Conservation (phyloP, 2,888 invertebrate genomes). For the Pteria penguin region DNA sequence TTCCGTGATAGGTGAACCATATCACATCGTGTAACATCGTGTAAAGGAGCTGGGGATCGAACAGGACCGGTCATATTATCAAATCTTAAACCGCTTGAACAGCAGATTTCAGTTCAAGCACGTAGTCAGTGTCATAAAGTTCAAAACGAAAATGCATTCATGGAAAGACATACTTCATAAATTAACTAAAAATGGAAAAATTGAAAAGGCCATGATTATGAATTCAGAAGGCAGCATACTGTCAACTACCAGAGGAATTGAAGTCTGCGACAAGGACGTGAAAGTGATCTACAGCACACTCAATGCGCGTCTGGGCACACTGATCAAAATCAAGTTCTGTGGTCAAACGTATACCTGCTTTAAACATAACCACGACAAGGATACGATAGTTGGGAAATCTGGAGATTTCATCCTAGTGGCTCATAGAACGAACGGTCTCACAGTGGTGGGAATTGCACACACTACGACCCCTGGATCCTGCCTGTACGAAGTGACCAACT, state of each 20-base stretch:
- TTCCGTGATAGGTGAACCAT: too few species aligned
- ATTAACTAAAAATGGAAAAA: constrained; percentile 19
- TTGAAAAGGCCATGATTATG: constrained; percentile 16
- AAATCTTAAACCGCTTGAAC: too few species aligned
- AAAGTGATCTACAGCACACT: constrained; percentile 4
- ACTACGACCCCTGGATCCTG: constrained; percentile 17
- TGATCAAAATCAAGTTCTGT: constrained; percentile 4
- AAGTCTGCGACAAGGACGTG: constrained; percentile 2
- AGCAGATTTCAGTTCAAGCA: too few species aligned
- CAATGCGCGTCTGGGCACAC: not conserved
- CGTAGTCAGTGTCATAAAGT: too few species aligned
- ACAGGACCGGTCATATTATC: too few species aligned
- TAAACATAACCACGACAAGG: not conserved
- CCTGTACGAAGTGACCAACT: constrained; percentile 18
- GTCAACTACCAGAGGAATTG: constrained; percentile 4
- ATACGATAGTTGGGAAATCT: constrained; percentile 9
- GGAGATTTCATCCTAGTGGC: constrained; percentile 14
- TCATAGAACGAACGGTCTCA: not conserved
- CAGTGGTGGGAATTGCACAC: constrained; percentile 9
- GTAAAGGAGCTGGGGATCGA: too few species aligned
- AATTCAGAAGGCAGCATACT: constrained; percentile 7
- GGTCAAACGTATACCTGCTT: constrained; percentile 17
- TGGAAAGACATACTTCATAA: constrained; percentile 14
- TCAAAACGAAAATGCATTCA: not conserved
- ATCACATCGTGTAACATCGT: too few species aligned